Conservation (phyloP, 2,888 invertebrate species). For the Acanthococcus lagerstroemiae region DNA sequence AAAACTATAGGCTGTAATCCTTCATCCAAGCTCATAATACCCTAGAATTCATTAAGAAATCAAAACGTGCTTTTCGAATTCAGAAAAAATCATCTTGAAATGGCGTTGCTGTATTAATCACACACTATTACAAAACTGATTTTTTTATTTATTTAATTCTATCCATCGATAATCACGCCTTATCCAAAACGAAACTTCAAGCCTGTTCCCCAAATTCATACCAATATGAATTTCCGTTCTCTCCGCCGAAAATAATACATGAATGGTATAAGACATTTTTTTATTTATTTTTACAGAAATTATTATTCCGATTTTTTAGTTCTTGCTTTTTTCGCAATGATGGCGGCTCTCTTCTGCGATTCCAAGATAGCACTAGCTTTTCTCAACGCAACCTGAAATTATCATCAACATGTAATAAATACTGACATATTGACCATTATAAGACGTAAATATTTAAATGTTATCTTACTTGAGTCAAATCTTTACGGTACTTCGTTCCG, state of each 20-base stretch:
- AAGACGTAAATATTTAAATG: background rate
- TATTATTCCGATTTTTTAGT: conserved; percentile 71
- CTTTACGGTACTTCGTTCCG: conserved; percentile 76
- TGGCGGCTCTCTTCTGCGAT: conserved; percentile 74
- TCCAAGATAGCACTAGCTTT: conserved; percentile 86
- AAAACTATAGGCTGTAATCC: too few relatives aligned
- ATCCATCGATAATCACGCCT: background rate
- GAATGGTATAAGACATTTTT: background rate
- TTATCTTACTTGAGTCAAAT: conserved; percentile 60
- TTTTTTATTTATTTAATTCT: background rate
- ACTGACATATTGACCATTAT: background rate
- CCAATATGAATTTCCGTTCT: background rate
- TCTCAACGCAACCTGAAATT: conserved; percentile 70
- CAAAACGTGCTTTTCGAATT: too few relatives aligned
- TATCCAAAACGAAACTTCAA: background rate
- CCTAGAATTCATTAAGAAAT: too few relatives aligned
- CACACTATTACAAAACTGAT: background rate
- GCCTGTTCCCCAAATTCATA: too few relatives aligned
- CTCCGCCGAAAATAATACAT: background rate
- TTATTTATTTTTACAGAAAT: conserved; percentile 19
- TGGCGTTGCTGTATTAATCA: too few relatives aligned
- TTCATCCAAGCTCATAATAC: too few relatives aligned
- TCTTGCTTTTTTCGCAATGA: conserved; percentile 68
- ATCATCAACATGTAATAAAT: conserved; percentile 24
- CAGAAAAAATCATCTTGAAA: too few relatives aligned